These are phyloP conservation scores for Bufo bufo DNA, from an alignment of 2,113 vertebrate genomes.

Conservation along the genomic window DNA sequence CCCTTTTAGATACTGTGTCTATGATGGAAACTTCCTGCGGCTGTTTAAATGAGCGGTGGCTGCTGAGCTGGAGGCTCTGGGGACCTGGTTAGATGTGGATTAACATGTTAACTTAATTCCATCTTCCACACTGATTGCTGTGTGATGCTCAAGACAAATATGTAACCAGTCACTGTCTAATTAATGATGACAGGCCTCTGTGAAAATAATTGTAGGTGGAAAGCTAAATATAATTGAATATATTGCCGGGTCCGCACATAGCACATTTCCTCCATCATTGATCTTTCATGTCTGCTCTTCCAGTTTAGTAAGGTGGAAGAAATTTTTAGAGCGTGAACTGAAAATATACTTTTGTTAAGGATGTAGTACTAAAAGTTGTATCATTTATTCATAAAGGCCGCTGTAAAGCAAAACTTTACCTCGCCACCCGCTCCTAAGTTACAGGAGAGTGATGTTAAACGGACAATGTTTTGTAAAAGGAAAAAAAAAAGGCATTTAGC, in stretches of 20 bases:
- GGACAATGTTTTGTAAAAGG: background rate
- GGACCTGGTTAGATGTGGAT: slow-evolving; percentile 48
- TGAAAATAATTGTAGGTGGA: slow-evolving; percentile 5
- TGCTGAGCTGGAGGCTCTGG: background rate
- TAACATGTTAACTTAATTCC: slow-evolving; percentile 34
- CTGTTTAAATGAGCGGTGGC: slow-evolving; percentile 2
- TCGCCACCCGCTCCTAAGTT: background rate
- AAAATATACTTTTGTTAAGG: slow-evolving; percentile 50
- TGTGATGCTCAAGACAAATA: slow-evolving; percentile 31
- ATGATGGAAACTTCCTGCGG: slow-evolving; percentile 13
- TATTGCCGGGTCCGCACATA: background rate
- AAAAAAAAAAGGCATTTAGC: background rate
- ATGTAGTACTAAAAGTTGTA: slow-evolving; percentile 43
- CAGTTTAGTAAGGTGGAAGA: slow-evolving; percentile 36
- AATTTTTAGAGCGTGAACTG: slow-evolving; percentile 52
- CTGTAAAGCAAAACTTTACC: background rate
- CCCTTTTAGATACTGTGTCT: background rate
- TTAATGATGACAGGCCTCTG: slow-evolving; percentile 36
- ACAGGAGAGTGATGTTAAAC: slow-evolving; percentile 18
- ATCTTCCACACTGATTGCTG: slow-evolving; percentile 11
- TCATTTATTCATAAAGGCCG: slow-evolving; percentile 44
- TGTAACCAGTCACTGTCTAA: slow-evolving; percentile 34
- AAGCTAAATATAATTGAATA: slow-evolving; percentile 27
- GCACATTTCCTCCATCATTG: slow-evolving; percentile 17
- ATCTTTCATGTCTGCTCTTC: slow-evolving; percentile 33